phyloP scores from a whole-genome alignment of 2,888 invertebrate genomes.

The Gandaritis pyraliata region DNA sequence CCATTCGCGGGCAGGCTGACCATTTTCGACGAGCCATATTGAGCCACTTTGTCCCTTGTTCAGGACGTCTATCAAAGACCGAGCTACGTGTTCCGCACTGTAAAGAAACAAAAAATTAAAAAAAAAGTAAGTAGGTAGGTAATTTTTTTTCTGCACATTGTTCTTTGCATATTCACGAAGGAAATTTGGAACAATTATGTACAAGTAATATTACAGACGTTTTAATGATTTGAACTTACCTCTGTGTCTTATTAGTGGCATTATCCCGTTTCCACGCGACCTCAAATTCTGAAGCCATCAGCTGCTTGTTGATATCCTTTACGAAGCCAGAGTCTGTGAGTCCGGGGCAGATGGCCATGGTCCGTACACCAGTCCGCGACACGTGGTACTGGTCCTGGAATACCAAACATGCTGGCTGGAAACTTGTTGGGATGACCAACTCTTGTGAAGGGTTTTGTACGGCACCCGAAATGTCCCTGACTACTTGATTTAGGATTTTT shows the following conservation, averaged over 20 bases:
- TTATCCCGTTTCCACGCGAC: slow-evolving; percentile 89
- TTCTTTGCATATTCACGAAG: no score
- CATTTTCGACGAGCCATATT: slow-evolving; percentile 89
- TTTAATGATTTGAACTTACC: slow-evolving; percentile 65
- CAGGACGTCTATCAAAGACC: slow-evolving; percentile 86
- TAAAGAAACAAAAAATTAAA: not conserved
- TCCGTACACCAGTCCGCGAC: slow-evolving; percentile 88
- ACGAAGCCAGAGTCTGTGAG: slow-evolving; percentile 87
- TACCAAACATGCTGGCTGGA: not conserved
- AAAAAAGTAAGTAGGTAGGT: not conserved
- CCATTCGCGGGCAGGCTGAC: slow-evolving; percentile 86
- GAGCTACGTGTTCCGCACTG: slow-evolving; percentile 89
- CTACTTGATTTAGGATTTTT: no score
- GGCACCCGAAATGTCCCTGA: no score
- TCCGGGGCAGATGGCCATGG: slow-evolving; percentile 88
- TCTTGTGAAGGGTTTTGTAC: no score
- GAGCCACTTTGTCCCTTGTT: slow-evolving; percentile 88
- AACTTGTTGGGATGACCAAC: not conserved
- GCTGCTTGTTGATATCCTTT: slow-evolving; percentile 88
- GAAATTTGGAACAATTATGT: no score
- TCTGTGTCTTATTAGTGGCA: slow-evolving; percentile 85
- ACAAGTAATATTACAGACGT: no score
- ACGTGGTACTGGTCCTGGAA: slow-evolving; percentile 89
- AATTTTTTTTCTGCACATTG: no score
- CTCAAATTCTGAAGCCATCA: slow-evolving; percentile 89